Percentiles rank a stretch among this genome's conserved stretches.
phyloP scores from a whole-genome alignment of 2,113 vertebrate genomes.

The Rhynchopsitta pachyrhyncha region DNA sequence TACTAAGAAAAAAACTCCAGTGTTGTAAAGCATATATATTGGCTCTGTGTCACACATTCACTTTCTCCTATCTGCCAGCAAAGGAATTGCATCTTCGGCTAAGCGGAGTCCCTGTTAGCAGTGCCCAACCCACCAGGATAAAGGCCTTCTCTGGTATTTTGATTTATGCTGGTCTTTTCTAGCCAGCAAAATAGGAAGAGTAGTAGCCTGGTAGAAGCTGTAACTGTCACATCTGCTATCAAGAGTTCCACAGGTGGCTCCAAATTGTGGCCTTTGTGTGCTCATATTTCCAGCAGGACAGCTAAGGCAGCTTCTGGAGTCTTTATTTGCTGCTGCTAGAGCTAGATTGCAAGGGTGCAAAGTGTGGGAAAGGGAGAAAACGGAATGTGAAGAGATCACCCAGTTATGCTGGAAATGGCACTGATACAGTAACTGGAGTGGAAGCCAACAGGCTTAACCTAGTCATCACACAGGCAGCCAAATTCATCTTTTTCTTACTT shows the following conservation, averaged over 20 bases:
- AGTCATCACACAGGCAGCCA: not conserved
- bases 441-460: not conserved
- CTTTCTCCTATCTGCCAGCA: not conserved
- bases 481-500: not conserved
- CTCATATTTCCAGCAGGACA: not conserved
- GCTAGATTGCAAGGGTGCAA: not conserved
- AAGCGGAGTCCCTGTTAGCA: not conserved
- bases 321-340: not conserved
- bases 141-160: not conserved
- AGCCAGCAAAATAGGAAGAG: not conserved
- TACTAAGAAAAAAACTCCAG: not conserved
- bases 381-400: not conserved
- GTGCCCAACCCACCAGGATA: not conserved
- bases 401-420: not conserved
- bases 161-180: not conserved
- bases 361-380: not conserved
- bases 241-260: not conserved
- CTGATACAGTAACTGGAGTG: not conserved
- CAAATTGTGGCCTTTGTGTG: not conserved
- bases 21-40: not conserved
- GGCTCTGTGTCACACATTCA: not conserved
- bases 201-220: not conserved
- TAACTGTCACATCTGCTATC: not conserved
- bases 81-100: not conserved
- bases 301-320: not conserved